phyloP scores from a whole-genome alignment of 2,113 vertebrate species.

The Motacilla alba region DNA sequence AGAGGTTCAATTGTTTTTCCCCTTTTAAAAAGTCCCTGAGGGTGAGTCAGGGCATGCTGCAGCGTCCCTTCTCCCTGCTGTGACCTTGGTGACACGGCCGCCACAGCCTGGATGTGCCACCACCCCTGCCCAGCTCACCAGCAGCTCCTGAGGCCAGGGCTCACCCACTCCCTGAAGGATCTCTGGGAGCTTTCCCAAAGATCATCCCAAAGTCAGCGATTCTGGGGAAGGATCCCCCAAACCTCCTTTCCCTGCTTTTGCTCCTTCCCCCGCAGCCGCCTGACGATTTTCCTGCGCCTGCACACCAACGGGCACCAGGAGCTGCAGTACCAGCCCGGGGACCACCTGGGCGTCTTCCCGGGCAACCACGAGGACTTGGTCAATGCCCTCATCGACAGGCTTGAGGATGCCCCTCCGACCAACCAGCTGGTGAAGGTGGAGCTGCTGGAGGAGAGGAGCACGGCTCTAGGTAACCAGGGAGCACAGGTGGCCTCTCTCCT shows the following conservation, averaged over 20 bases:
- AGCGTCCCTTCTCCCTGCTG: background rate
- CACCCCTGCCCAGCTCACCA: background rate
- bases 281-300: constrained; percentile 91
- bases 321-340: constrained; percentile 89
- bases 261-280: constrained; percentile 75
- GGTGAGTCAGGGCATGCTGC: background rate
- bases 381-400: constrained; percentile 85
- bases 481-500: accelerated
- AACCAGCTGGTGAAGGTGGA: constrained; percentile 96
- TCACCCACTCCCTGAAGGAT: accelerated
- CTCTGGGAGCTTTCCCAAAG: background rate
- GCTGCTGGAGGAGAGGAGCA: constrained; percentile 92
- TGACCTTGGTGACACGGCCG: accelerated
- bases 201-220: background rate
- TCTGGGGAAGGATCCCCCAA: background rate
- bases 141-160: background rate
- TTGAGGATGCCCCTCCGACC: constrained; percentile 89
- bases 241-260: background rate
- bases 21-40: background rate
- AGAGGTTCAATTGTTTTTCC: background rate
- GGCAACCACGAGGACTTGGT: constrained; percentile 94
- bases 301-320: constrained; percentile 87
- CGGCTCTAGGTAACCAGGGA: constrained; percentile 82
- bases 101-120: background rate
- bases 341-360: constrained; percentile 92